Conservation (phyloP, 2,888 invertebrate species). For the Apodemia duryi region DNA sequence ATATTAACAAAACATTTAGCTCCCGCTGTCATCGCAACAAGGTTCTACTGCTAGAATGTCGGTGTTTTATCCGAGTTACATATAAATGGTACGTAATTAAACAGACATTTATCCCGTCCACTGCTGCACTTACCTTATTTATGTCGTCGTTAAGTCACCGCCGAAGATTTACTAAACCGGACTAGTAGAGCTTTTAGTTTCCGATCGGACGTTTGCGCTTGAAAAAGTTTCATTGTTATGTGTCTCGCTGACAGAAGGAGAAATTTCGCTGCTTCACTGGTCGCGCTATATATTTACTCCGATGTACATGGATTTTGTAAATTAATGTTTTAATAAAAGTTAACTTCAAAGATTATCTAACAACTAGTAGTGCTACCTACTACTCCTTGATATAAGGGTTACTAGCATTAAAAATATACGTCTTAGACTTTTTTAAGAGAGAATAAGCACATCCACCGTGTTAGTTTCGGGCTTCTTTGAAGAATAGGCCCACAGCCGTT, state of each 20-base stretch:
- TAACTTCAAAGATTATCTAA: no score
- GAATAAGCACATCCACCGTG: no score
- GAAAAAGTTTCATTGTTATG: conserved; percentile 8
- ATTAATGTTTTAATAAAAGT: no score
- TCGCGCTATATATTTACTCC: background rate
- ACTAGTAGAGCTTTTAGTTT: conserved; percentile 17
- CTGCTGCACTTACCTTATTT: conserved; percentile 37
- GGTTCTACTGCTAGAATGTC: background rate
- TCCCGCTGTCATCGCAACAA: background rate
- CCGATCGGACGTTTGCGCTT: conserved; percentile 13
- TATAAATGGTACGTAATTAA: conserved; percentile 11
- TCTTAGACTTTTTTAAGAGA: no score
- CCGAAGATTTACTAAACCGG: conserved; percentile 42
- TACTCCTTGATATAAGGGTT: no score
- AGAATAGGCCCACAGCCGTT: no score
- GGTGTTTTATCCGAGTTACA: background rate
- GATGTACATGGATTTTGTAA: no score
- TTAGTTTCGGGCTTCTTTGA: no score
- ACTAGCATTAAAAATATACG: no score
- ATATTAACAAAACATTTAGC: background rate
- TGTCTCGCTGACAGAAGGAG: background rate
- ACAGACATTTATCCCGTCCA: conserved; percentile 10
- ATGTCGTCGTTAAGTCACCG: conserved; percentile 56
- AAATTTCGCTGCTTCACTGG: background rate
- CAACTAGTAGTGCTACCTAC: no score